Evolutionary conservation across 23 tunicate species (phyloP).

Genomic region (Ascidia mentula): DNA sequence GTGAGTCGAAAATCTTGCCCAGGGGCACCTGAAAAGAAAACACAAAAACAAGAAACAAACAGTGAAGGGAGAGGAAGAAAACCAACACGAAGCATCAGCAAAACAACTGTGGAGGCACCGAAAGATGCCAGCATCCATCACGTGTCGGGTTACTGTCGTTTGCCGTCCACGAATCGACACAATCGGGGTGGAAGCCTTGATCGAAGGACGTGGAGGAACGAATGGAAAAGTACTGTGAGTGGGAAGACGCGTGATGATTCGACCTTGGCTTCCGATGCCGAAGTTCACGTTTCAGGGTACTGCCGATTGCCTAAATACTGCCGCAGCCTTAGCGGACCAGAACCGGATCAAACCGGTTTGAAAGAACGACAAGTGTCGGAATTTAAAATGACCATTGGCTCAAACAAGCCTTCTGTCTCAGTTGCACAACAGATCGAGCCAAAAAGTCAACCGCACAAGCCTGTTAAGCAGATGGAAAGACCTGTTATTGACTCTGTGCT

Average conservation of each 20-base stretch:
- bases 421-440: neutral
- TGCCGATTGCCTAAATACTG: conserved; percentile 13
- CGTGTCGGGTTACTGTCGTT: conserved; percentile 1
- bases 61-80: neutral
- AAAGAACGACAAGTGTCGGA: conserved; percentile 22
- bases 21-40: neutral
- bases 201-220: conserved; percentile 18
- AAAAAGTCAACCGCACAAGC: neutral
- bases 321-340: conserved; percentile 4
- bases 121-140: neutral
- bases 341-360: neutral
- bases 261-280: neutral
- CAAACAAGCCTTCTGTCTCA: neutral
- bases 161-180: neutral
- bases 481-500: neutral
- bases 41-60: no score
- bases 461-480: neutral
- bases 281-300: conserved; percentile 33
- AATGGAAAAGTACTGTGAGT: neutral
- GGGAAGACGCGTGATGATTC: neutral
- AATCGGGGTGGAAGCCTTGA: conserved; percentile 22
- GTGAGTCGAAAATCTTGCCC: neutral
- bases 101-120: no score
- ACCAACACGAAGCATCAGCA: neutral
- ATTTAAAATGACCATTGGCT: conserved; percentile 17